Evolutionary conservation across 2,113 vertebrate species (phyloP).

Genomic region (Xiphophorus maculatus): DNA sequence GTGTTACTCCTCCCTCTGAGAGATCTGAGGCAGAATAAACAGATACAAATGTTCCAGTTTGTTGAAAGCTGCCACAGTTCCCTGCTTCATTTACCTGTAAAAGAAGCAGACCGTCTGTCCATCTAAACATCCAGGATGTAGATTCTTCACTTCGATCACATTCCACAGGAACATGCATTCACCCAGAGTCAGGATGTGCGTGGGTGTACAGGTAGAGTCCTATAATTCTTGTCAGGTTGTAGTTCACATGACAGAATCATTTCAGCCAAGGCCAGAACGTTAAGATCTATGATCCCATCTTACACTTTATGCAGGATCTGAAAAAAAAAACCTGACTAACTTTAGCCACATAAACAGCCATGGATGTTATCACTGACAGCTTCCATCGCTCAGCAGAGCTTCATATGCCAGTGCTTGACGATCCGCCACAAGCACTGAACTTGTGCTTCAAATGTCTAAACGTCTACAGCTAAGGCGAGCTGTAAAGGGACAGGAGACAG

Average conservation of each 20-base stretch:
- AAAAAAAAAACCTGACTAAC: no score
- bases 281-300: not conserved
- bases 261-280: not conserved
- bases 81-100: not conserved
- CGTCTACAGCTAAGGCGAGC: not conserved
- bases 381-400: not conserved
- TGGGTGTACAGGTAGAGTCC: not conserved
- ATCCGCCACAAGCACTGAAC: not conserved
- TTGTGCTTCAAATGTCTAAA: no score
- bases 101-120: not conserved
- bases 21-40: no score
- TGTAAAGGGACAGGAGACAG: not conserved
- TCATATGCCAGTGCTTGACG: not conserved
- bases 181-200: not conserved
- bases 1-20: no score
- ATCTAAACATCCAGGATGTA: not conserved
- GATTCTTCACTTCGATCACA: no score
- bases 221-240: not conserved
- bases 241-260: not conserved
- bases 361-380: not conserved
- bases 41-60: no score
- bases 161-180: not conserved
- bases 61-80: not conserved
- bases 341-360: not conserved
- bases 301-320: no score